Conservation (phyloP, 1,140 invertebrate species). For the Papilio machaon region DNA sequence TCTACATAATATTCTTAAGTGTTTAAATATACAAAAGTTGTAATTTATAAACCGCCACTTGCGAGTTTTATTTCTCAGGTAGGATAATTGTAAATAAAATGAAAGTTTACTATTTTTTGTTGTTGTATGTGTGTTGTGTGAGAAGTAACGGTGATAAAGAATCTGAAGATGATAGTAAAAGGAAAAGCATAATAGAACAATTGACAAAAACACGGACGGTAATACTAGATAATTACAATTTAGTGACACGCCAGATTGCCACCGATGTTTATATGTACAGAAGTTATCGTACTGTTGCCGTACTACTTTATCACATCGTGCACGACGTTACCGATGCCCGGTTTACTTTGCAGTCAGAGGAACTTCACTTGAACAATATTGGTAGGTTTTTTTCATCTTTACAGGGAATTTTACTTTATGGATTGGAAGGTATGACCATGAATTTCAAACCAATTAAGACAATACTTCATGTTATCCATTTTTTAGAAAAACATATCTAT, state of each 20-base stretch:
- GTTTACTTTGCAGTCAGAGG: conserved; percentile 74
- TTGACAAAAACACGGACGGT: conserved; percentile 69
- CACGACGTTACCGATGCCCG: conserved; percentile 66
- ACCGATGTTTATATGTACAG: conserved; percentile 76
- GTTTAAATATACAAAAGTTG: conserved; percentile 21
- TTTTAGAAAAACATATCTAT: no score
- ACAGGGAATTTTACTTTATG: conserved; percentile 25
- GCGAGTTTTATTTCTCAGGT: conserved; percentile 42
- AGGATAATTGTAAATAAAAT: conserved; percentile 56
- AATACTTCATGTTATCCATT: no score
- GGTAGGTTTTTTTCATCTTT: conserved; percentile 55
- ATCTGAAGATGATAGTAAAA: conserved; percentile 61
- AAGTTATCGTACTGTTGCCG: conserved; percentile 75
- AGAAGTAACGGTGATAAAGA: conserved; percentile 62
- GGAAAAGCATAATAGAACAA: conserved; percentile 70
- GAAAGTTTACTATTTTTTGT: conserved; percentile 63
- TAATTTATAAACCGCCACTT: conserved; percentile 2
- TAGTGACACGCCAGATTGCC: conserved; percentile 71
- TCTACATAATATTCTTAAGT: neutral
- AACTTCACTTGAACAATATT: conserved; percentile 76
- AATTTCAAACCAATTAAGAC: no score
- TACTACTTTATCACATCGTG: conserved; percentile 69
- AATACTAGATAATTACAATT: conserved; percentile 65
- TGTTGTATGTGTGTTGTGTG: conserved; percentile 65
- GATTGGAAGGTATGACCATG: neutral